A percentile compares a stretch with the other conserved stretches of the same genome.
Conservation (phyloP, 2,113 vertebrate genomes). For the Chloropsis hardwickii region DNA sequence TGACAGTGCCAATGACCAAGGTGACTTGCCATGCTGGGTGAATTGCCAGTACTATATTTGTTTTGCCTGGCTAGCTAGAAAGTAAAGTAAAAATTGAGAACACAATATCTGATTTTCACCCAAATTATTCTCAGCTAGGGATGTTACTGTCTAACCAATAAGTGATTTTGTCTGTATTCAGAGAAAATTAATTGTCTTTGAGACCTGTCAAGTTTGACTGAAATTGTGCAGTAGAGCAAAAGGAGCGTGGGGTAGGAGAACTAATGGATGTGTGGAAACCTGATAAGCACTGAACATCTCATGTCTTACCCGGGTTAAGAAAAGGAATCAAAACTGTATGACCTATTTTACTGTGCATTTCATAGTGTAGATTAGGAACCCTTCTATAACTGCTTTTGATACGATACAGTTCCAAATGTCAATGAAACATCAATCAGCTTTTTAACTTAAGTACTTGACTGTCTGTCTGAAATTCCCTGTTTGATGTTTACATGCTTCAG, state of each 20-base stretch:
- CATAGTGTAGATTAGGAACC: not conserved
- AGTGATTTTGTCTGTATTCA: not conserved
- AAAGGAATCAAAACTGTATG: not conserved
- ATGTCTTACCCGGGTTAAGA: not conserved
- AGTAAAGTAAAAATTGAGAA: not conserved
- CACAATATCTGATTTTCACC: not conserved
- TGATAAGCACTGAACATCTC: not conserved
- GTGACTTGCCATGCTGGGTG: not conserved
- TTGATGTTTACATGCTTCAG: not conserved
- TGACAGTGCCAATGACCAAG: not conserved
- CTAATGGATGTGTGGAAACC: not conserved
- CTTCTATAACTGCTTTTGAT: not conserved
- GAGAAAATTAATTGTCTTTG: not conserved
- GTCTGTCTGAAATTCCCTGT: not conserved
- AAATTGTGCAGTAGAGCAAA: not conserved
- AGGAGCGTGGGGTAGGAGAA: not conserved
- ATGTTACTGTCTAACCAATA: not conserved
- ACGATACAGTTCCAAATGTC: not conserved
- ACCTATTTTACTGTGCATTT: not conserved
- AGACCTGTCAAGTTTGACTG: not conserved
- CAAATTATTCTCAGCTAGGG: not conserved
- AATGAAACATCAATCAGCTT: not conserved
- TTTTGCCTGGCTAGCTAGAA: not conserved
- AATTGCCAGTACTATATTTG: not conserved
- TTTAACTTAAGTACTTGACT: not conserved